Evolutionary conservation across 2,113 vertebrate genomes (phyloP).

Genomic region (Nycticryphes semicollaris): DNA sequence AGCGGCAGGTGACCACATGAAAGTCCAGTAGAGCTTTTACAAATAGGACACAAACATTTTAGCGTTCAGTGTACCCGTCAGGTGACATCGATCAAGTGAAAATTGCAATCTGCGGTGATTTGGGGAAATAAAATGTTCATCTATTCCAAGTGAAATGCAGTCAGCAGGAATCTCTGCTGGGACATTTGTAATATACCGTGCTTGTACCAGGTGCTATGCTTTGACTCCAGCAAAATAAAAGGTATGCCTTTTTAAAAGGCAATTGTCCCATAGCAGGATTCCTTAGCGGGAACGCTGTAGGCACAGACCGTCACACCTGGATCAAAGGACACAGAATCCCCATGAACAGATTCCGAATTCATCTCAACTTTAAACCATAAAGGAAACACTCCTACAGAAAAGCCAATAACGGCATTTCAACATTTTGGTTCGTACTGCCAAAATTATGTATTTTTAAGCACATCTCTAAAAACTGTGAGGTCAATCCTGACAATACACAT

Average conservation of each 20-base stretch:
- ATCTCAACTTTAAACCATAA: not conserved
- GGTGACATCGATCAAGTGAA: not conserved
- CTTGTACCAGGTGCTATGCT: not conserved
- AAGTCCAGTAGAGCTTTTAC: not conserved
- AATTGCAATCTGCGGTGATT: not conserved
- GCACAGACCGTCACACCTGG: not conserved
- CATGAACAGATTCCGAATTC: not conserved
- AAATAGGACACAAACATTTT: not conserved
- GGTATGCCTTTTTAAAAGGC: not conserved
- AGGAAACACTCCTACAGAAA: not conserved
- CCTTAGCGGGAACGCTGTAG: not conserved
- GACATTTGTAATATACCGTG: not conserved
- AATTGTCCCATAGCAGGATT: not conserved
- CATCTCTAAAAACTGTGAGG: not conserved
- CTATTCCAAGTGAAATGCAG: not conserved
- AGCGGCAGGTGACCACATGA: not conserved
- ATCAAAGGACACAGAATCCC: not conserved
- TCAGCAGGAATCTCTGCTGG: not conserved
- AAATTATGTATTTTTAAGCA: not conserved
- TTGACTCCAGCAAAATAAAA: not conserved
- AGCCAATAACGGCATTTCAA: not conserved
- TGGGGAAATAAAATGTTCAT: not conserved
- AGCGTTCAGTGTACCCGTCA: not conserved
- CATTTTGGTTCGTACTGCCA: not conserved
- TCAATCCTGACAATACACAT: not conserved